Evolutionary conservation across 2,797 vertebrate species (phyloP).

Genomic region (Staurois parvus): DNA sequence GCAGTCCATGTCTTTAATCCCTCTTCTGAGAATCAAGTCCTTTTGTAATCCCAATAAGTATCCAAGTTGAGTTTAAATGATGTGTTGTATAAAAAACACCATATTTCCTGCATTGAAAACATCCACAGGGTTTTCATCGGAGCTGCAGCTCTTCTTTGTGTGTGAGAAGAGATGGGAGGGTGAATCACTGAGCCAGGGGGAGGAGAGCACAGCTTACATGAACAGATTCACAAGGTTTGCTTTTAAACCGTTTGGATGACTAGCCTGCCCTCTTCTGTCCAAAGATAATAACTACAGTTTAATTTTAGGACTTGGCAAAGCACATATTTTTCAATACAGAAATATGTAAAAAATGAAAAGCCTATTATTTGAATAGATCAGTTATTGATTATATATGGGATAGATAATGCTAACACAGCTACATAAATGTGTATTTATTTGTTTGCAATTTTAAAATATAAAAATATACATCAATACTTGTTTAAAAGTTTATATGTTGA

Average conservation of each 20-base stretch:
- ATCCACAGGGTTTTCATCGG: conserved; percentile 67
- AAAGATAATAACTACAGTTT: conserved; percentile 11
- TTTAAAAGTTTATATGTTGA: background rate
- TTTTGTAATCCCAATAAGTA: background rate
- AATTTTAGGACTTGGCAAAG: background rate
- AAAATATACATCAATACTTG: background rate
- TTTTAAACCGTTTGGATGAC: conserved; percentile 7
- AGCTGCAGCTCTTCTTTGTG: conserved; percentile 76
- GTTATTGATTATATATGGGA: too few species aligned
- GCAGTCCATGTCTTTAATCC: conserved; percentile 68
- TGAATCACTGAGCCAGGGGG: conserved; percentile 75
- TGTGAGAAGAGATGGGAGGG: conserved; percentile 73
- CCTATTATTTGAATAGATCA: too few species aligned
- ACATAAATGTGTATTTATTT: background rate
- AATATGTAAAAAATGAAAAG: too few species aligned
- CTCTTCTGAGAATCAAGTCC: conserved; percentile 59
- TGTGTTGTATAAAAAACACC: background rate
- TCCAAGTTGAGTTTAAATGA: background rate
- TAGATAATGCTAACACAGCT: too few species aligned
- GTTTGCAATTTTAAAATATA: background rate
- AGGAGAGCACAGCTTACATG: conserved; percentile 66
- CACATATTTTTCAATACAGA: too few species aligned
- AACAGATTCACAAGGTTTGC: conserved; percentile 65
- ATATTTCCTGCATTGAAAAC: conserved; percentile 64
- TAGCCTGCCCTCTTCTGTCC: conserved; percentile 40